These are phyloP conservation scores for Drosophila melanosoma DNA, from an alignment of 2,888 invertebrate species.

Conservation along the genomic window DNA sequence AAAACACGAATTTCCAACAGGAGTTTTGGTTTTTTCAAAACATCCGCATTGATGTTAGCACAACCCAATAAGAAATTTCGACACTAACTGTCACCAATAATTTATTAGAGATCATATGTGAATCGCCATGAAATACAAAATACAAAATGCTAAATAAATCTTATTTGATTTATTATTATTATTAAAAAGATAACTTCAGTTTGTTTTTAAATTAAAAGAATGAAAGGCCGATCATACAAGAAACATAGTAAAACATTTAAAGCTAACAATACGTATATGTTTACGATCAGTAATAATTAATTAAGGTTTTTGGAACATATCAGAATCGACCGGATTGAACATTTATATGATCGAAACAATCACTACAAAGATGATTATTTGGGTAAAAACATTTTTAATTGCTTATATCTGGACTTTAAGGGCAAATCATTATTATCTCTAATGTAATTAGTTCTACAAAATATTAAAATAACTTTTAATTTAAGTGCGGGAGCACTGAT, in stretches of 20 bases:
- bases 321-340: not conserved
- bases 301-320: not conserved
- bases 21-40: not conserved
- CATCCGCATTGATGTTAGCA: not conserved
- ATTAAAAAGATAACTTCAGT: not conserved
- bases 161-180: not conserved
- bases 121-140: not conserved
- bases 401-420: not conserved
- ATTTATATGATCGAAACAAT: not conserved
- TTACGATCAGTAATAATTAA: not conserved
- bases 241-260: not conserved
- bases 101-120: not conserved
- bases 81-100: not conserved
- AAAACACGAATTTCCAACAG: not conserved
- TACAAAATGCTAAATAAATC: not conserved
- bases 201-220: not conserved
- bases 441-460: not conserved
- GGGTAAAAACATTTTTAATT: not conserved
- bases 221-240: not conserved
- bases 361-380: not conserved
- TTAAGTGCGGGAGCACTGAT: slow-evolving; percentile 30
- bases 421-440: not conserved
- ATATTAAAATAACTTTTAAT: not conserved
- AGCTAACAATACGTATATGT: not conserved
- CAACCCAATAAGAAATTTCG: not conserved